Evolutionary conservation across 2,888 invertebrate genomes (phyloP), one percentile per base, ranked within the genome.

Genomic region (Lasioglossum leucozonium): DNA sequence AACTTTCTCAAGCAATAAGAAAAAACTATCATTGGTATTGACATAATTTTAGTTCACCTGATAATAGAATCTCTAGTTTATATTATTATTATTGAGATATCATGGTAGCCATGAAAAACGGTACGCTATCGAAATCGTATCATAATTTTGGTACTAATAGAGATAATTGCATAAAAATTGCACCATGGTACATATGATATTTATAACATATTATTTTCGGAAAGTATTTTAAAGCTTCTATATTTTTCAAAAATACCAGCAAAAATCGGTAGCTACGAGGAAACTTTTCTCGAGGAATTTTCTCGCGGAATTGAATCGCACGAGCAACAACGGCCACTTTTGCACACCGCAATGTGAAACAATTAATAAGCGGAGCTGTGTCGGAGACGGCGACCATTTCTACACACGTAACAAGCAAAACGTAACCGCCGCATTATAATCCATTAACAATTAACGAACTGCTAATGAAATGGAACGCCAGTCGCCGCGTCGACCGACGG

Each of bases 371-470:
- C 51, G 67, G 30, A 62, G 34, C 62, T 30, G 77, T 16, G 62
- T 40, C 42, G 72, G 67, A 62, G 80, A 79, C 55, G 65, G 40
- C 44, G 73, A n/a, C 13, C 65, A 74, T 44, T 78, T 55, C 26
- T 65, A 55, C 78, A 44, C 74, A 16, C 40, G 77, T 76, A 86
- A 75, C 80, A 69, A 55, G 65, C 72, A 44, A 26, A 44, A 69
- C 72, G 62, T 79, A 40, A 37, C 82, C 78, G 65, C 69, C 67
- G 81, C 82, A 75, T 84, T 88, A 88, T 86, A 87, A 89, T 91
- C 84, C 88, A 86, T 89, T 90, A 87, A 89, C 86, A 86, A 91
- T 89, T 86, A 89, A 89, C 90, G 82, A 91, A 91, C 75, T 88
- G 75, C 86, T 91, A 91, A 90, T 90, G 89, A 88, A 91, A 90